Base-by-base conservation (phyloP, 2,113 vertebrate species). In the Tachysurus fulvidraco region DNA sequence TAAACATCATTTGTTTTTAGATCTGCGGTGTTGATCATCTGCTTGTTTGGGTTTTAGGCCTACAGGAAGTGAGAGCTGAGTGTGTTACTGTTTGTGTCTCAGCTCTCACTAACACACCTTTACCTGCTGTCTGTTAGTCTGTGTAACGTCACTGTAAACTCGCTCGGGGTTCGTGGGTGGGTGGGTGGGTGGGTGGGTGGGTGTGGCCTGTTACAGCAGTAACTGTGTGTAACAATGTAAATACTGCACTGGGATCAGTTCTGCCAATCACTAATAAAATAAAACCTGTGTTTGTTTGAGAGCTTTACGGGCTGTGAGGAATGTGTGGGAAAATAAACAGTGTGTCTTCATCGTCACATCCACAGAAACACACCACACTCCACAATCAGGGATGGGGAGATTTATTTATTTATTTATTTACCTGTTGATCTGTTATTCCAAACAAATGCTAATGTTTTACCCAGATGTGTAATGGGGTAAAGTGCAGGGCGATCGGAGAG, bases 371-470 rank as follows among this genome's bases (percentile, higher is more conserved):
- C 88, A 76, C 80, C 57, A 71, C 73, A 83, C 57, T 81, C 83
- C 85, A 90, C 65, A 57, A 74, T 91, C 90, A 92, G 77, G 85
- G 88, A 91, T 86, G 57, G 86, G 62, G 55, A 57, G 85, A 85
- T 57, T 55, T 55, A 41, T 85, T 83, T 81, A 84, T 87, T 83
- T 81, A 84, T 81, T 44, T 46, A 46, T 25, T 10, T 46, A 25
- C 10, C 54, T 82, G 41, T 88, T 85, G 77, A 77, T 86, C 81
- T 85, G 54, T 88, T 93, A 88, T 88, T 57, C 83, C 91, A 91
- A 92, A 91, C 85, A 86, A 83, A 74, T 14, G 89, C 90, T 92
- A 89, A 91, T 90, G 90, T 93, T 92, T 92, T 92, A 87, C 81
- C 80, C 30, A 16, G 6, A 46, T 74, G 71, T 74, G 71, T 74